Evolutionary conservation across 2,113 vertebrate genomes (phyloP).

Genomic region (Callipepla californica): DNA sequence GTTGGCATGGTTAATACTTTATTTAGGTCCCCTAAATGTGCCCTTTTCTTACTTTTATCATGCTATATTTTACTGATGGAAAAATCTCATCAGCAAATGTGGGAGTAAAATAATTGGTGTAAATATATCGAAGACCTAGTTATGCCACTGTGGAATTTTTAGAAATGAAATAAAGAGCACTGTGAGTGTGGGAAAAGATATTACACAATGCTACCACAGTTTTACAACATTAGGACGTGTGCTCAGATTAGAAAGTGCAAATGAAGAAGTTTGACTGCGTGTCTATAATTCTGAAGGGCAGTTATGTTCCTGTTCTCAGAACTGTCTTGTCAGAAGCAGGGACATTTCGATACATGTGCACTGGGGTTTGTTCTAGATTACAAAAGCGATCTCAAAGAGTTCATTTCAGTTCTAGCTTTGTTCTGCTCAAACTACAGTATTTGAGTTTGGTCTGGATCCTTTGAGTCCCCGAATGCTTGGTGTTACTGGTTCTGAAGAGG

Average conservation of each 20-base stretch:
- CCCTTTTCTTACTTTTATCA: background rate
- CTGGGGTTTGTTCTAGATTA: background rate
- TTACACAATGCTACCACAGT: conserved; percentile 13
- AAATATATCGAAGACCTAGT: background rate
- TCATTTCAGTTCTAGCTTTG: background rate
- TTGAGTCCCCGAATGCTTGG: background rate
- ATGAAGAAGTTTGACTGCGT: conserved; percentile 19
- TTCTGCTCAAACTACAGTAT: background rate
- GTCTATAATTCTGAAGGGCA: conserved; percentile 1
- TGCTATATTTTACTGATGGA: background rate
- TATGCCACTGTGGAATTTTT: background rate
- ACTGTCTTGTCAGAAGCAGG: background rate
- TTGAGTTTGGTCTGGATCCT: background rate
- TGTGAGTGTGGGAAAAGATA: background rate
- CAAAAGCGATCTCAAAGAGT: background rate
- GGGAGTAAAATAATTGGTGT: background rate
- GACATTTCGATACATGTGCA: background rate
- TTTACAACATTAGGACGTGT: background rate
- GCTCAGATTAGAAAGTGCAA: conserved; percentile 10
- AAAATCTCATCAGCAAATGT: background rate
- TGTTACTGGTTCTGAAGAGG: background rate
- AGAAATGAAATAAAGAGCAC: conserved; percentile 29
- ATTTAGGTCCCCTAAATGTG: background rate
- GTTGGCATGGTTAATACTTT: background rate
- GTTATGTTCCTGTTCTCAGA: conserved; percentile 4